Conservation (phyloP, 2,113 vertebrate species). For the Pogona vitticeps region DNA sequence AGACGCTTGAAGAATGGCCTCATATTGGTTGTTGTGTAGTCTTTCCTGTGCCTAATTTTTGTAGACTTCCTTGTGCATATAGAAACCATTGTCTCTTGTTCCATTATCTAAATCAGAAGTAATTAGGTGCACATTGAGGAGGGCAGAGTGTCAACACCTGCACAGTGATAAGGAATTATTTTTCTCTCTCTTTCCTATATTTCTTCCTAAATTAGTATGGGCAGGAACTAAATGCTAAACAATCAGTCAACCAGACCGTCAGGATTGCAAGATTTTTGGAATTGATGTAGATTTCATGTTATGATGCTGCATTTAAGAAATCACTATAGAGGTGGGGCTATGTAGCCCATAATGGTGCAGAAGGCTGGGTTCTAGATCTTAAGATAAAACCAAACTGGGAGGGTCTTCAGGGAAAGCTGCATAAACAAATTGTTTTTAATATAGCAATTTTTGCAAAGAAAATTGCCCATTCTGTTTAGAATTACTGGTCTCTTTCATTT, state of each 20-base stretch:
- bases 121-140: background rate
- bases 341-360: background rate
- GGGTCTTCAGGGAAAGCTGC: background rate
- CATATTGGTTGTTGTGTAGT: background rate
- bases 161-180: background rate
- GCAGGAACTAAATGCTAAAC: background rate
- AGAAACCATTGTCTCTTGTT: background rate
- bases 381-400: background rate
- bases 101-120: background rate
- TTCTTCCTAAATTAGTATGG: background rate
- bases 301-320: background rate
- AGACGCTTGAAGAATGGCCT: accelerated
- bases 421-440: background rate
- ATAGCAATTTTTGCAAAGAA: background rate
- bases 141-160: background rate
- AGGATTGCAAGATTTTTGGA: background rate
- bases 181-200: too few species aligned
- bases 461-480: background rate
- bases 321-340: background rate
- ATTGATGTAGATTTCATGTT: background rate
- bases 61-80: conserved; percentile 19
- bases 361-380: background rate
- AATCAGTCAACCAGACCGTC: background rate
- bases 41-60: background rate
- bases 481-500: background rate